A percentile compares a stretch with the other conserved stretches of the same genome.
Evolutionary conservation across 1,140 invertebrate genomes (phyloP).

Genomic region (Aethina tumida): DNA sequence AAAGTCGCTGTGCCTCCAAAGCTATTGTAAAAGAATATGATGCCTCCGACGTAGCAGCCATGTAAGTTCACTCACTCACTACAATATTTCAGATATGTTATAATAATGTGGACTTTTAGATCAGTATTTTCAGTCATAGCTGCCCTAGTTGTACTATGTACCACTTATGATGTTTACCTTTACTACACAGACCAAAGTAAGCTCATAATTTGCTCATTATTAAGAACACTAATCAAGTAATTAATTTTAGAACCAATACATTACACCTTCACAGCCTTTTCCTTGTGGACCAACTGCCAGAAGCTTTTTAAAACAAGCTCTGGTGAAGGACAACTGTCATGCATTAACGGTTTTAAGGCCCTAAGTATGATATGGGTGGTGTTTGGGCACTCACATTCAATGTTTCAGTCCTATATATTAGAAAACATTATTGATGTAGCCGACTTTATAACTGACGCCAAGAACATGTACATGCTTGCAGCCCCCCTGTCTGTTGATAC

Average conservation of each 20-base stretch:
- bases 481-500: conserved; percentile 40
- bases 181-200: neutral
- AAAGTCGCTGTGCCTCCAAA: conserved; percentile 11
- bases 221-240: neutral
- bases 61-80: conserved; percentile 6
- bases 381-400: conserved; percentile 42
- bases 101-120: conserved; percentile 1
- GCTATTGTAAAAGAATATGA: conserved; percentile 3
- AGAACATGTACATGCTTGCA: conserved; percentile 13
- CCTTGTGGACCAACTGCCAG: conserved; percentile 31
- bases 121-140: neutral
- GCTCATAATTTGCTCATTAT: neutral
- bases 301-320: conserved; percentile 26
- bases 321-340: conserved; percentile 31
- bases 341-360: conserved; percentile 44
- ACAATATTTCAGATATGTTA: neutral
- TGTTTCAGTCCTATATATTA: conserved; percentile 14
- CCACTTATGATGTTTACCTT: conserved; percentile 6
- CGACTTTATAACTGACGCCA: conserved; percentile 12
- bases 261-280: conserved; percentile 27
- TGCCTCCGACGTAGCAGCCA: conserved; percentile 6
- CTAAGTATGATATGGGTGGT: conserved; percentile 57
- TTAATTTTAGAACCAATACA: conserved; percentile 19
- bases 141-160: conserved; percentile 1
- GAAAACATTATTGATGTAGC: conserved; percentile 2